These are phyloP conservation scores for Meiosimyza platycephala DNA, from an alignment of 2,888 invertebrate genomes.

Conservation along the genomic window DNA sequence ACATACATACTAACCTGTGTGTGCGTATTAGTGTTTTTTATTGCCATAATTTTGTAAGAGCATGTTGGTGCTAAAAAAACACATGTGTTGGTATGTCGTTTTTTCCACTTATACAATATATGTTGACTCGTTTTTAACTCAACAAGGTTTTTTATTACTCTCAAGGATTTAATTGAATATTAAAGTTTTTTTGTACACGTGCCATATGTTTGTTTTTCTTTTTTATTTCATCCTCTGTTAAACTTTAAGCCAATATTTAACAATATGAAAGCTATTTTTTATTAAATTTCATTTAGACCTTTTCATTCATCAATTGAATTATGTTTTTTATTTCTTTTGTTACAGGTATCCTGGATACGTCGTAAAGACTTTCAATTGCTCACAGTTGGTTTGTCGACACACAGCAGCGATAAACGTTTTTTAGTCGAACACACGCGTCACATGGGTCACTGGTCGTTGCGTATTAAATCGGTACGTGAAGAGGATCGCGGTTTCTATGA, in stretches of 20 bases:
- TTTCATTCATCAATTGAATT: background rate
- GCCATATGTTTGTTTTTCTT: background rate
- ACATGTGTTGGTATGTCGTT: background rate
- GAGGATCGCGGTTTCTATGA: slow-evolving; percentile 70
- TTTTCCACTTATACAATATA: background rate
- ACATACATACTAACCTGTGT: no score
- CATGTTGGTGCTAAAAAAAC: background rate
- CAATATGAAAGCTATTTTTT: background rate
- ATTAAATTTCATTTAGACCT: background rate
- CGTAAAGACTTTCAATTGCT: slow-evolving; percentile 75
- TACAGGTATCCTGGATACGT: slow-evolving; percentile 74
- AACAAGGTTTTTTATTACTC: background rate
- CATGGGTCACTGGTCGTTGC: slow-evolving; percentile 72
- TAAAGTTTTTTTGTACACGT: slow-evolving; percentile 5
- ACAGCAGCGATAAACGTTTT: slow-evolving; percentile 75
- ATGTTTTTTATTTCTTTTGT: slow-evolving; percentile 17
- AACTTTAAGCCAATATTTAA: no score
- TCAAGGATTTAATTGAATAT: slow-evolving; percentile 12
- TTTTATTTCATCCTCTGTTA: no score
- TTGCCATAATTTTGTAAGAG: background rate
- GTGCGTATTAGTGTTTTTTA: background rate
- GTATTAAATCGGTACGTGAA: slow-evolving; percentile 66
- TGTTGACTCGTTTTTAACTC: background rate
- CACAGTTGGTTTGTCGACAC: slow-evolving; percentile 74
- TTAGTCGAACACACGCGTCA: slow-evolving; percentile 73